Evolutionary conservation across 2,113 vertebrate species (phyloP), one percentile per base, ranked within the genome.

Genomic region (Tetraodon nigroviridis): DNA sequence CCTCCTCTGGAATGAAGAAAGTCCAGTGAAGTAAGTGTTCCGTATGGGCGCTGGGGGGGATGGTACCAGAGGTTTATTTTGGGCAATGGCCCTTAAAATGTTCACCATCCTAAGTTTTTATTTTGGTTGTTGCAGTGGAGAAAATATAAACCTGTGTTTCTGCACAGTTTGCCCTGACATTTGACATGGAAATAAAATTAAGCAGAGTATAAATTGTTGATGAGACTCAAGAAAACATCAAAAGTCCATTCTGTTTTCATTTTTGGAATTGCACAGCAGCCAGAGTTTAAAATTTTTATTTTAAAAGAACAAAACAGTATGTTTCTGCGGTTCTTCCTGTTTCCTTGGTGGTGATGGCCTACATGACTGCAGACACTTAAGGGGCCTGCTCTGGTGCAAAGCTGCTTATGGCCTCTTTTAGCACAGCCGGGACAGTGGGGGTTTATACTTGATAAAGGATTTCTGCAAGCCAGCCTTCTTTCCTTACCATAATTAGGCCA

Each of bases 401-500:
- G 72, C 81, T 76, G 77, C 66, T 85, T 71, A 84, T 48, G 52
- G 71, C 75, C 64, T 72, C 71, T 83, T 84, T 84, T 73, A 78
- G 78, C 59, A 61, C 67, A 82, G 74, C 70, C 75, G 51, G 68
- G 71, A 85, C 81, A 76, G 77, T 73, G 46, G 56, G 56, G 67
- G 70, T 80, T 79, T 76, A 73, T 54, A 65, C 72, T 70, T 73
- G 77, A 82, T 65, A 76, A 71, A 85, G 85, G 78, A 86, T 84
- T 87, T 84, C 79, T 78, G 62, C 69, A 56, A 74, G 72, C 70
- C 71, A 76, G 68, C 49, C 71, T 58, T 67, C 58, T 80, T 71
- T 78, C 62, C 54, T 61, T 61, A 27, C 80, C 66, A 70, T 88
- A 87, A 89, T 86, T 88, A 88, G 87, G 86, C 87, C 90, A 89